Conservation (phyloP, 1,140 invertebrate species). For the Anastatus disparis region DNA sequence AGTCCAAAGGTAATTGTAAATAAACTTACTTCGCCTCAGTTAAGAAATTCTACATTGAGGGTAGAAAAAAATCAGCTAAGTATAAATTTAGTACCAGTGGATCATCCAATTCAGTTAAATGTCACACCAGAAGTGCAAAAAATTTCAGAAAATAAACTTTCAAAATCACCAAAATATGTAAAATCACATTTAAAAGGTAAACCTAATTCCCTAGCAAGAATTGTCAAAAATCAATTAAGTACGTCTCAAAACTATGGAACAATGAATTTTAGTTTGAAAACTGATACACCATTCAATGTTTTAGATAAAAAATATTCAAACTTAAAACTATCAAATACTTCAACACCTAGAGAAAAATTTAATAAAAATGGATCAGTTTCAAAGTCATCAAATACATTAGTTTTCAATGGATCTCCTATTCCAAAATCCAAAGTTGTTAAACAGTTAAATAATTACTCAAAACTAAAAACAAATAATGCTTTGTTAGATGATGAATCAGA, state of each 20-base stretch:
- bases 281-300: neutral
- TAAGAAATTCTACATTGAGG: neutral
- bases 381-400: neutral
- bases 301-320: constrained; percentile 8
- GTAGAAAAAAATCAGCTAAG: constrained; percentile 18
- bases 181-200: too few species aligned
- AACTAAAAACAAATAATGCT: neutral
- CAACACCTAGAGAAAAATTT: constrained; percentile 34
- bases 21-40: constrained; percentile 35
- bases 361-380: too few species aligned
- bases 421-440: constrained; percentile 28
- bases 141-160: neutral
- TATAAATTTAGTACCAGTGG: constrained; percentile 21
- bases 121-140: neutral
- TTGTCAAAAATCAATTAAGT: too few species aligned
- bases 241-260: too few species aligned
- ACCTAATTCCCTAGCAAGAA: too few species aligned
- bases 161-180: too few species aligned
- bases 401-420: constrained; percentile 36
- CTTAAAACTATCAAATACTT: constrained; percentile 20
- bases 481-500: constrained; percentile 45
- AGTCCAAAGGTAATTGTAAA: constrained; percentile 44
- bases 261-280: neutral
- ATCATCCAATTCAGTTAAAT: neutral
- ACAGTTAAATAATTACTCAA: constrained; percentile 22